Conservation (phyloP, 2,797 vertebrate genomes). For the Dryobates pubescens region DNA sequence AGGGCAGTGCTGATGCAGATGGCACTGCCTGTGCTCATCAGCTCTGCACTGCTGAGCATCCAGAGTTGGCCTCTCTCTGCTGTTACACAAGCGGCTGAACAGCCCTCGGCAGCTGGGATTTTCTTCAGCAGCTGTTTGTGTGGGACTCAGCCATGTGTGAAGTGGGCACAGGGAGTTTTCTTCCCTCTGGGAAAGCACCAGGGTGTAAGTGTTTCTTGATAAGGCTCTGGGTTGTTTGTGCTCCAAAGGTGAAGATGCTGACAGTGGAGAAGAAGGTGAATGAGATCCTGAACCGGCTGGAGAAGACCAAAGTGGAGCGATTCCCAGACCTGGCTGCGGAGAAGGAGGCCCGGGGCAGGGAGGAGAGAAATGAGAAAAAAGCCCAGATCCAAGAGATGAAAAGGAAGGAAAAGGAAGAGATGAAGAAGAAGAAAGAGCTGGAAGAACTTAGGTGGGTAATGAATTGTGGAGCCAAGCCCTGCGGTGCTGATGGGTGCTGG, state of each 20-base stretch:
- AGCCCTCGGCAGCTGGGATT: background rate
- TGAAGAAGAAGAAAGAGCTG: slow-evolving; percentile 90
- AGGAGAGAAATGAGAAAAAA: slow-evolving; percentile 94
- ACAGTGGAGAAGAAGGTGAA: slow-evolving; percentile 94
- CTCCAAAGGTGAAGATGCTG: slow-evolving; percentile 87
- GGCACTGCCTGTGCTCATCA: background rate
- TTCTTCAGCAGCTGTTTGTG: background rate
- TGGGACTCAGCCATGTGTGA: background rate
- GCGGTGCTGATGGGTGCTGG: background rate
- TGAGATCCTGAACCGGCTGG: slow-evolving; percentile 91
- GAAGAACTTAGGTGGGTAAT: slow-evolving; percentile 86
- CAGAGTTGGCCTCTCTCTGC: background rate
- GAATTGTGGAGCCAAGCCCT: background rate
- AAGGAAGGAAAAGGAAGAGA: slow-evolving; percentile 90
- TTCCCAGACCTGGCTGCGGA: slow-evolving; percentile 91
- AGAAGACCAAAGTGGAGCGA: slow-evolving; percentile 90
- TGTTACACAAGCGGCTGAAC: background rate
- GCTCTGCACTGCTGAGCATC: background rate
- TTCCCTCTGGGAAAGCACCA: background rate
- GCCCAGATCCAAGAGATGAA: slow-evolving; percentile 91
- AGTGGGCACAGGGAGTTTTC: background rate
- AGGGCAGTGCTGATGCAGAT: background rate
- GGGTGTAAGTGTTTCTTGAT: background rate
- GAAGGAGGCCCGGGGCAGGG: slow-evolving; percentile 88
- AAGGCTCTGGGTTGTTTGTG: background rate